Evolutionary conservation across 2,888 invertebrate genomes (phyloP), one percentile per base, ranked within the genome.

Genomic region (Tachina lurida): DNA sequence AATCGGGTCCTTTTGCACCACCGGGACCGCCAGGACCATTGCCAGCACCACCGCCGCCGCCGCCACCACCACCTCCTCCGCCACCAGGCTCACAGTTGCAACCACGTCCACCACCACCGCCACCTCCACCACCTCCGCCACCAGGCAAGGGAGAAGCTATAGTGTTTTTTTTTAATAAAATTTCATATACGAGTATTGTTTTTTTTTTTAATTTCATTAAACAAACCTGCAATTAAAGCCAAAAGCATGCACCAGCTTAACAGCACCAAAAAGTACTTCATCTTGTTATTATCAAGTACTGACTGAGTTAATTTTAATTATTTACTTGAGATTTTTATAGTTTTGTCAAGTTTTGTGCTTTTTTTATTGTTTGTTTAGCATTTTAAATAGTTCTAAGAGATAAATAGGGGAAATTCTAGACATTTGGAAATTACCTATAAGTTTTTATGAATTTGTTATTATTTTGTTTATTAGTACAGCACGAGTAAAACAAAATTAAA

Each of bases 21-120:
- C 88, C 88, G 9, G 67, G 41, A 2, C 88, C 88, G 15, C 88
- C 88, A 15, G 87, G 87, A 10, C 88, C 87, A 78, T 75, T 78
- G 10, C 88, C 87, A 62, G 62, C 54, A 7, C 88, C 88, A 60
- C 87, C 87, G 56, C 88, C 88, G 39, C 87, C 87, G 13, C 88
- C 88, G 15, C 87, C 87, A 19, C 87, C 87, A 10, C 88, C 87
- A 22, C 87, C 87, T 10, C 87, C 87, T 17, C 87, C 87, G 22
- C 87, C 87, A 3, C 88, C 88, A 10, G 82, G 87, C n/a, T 88
- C 88, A 82, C 88, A 88, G 74, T 87, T 88, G 47, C 88, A 88
- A 45, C 88, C 88, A 7, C 88, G 88, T 0, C 87, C 88, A 54
- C 87, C 88, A 45, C 87, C 85, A 13, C 88, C 88, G 10, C 86